A percentile compares a stretch with the other conserved stretches of the same genome.
phyloP scores from a whole-genome alignment of 2,888 invertebrate genomes.

The Drosophila eohydei region DNA sequence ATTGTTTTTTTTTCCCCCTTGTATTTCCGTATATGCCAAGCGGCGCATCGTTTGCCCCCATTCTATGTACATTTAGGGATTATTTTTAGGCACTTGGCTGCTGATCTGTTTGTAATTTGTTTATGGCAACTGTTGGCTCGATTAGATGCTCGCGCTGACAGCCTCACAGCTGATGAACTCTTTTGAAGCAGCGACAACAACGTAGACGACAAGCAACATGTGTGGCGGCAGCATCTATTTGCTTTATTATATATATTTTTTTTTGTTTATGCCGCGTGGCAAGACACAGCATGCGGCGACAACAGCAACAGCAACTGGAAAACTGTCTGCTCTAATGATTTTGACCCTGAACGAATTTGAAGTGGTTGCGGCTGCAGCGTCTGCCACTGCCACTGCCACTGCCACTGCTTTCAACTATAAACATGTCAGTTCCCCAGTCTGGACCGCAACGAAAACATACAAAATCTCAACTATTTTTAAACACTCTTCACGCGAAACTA shows the following conservation, averaged over 20 bases:
- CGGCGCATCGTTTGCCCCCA: slow-evolving; percentile 37
- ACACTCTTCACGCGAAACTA: slow-evolving; percentile 9
- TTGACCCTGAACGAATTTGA: slow-evolving; percentile 80
- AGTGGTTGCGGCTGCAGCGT: slow-evolving; percentile 57
- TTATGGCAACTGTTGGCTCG: slow-evolving; percentile 76
- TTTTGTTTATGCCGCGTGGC: slow-evolving; percentile 66
- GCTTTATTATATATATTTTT: background rate
- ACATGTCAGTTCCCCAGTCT: slow-evolving; percentile 47
- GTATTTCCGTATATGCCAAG: slow-evolving; percentile 46
- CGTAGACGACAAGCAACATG: slow-evolving; percentile 45
- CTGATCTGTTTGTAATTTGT: slow-evolving; percentile 70
- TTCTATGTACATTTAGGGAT: slow-evolving; percentile 31
- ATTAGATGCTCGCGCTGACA: slow-evolving; percentile 72
- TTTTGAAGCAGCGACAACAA: slow-evolving; percentile 54
- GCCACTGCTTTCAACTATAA: slow-evolving; percentile 39
- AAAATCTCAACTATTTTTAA: slow-evolving; percentile 46
- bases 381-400: slow-evolving; percentile 33
- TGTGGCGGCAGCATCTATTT: slow-evolving; percentile 47
- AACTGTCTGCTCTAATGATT: slow-evolving; percentile 70
- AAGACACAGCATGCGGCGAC: slow-evolving; percentile 54
- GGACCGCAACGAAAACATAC: slow-evolving; percentile 7
- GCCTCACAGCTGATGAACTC: slow-evolving; percentile 70
- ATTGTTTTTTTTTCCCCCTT: slow-evolving; percentile 32
- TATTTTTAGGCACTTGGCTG: slow-evolving; percentile 53
- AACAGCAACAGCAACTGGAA: slow-evolving; percentile 18